Conservation (phyloP, 2,888 invertebrate species). For the Leptopilina syphax region DNA sequence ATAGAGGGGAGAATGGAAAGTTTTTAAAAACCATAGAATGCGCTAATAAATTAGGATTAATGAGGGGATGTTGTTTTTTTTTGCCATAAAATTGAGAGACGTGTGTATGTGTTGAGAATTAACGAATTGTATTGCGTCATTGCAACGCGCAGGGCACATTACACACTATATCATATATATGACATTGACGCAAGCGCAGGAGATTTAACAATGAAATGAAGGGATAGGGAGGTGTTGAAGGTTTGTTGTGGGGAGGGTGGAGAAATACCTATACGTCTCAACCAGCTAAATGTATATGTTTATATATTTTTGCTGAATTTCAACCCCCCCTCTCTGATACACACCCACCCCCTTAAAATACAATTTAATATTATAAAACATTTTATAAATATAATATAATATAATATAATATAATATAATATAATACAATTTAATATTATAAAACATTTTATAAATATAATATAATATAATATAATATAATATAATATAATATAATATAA, state of each 20-base stretch:
- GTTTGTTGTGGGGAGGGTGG: background rate
- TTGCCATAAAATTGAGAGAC: background rate
- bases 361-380: too few species aligned
- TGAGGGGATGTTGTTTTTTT: background rate
- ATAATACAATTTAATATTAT: too few species aligned
- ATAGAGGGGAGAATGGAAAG: background rate
- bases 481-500: too few species aligned
- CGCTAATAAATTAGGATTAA: too few species aligned
- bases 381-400: too few species aligned
- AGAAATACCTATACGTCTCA: background rate
- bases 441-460: too few species aligned
- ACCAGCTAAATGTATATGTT: too few species aligned
- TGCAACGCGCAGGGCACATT: constrained; percentile 1
- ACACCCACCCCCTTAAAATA: background rate
- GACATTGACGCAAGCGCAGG: constrained; percentile 7
- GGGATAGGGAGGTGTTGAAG: background rate
- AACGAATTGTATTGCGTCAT: background rate
- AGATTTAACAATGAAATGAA: background rate
- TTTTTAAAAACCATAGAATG: background rate
- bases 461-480: too few species aligned
- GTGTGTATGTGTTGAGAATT: background rate
- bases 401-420: too few species aligned
- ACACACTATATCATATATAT: background rate
- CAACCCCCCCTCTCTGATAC: background rate
- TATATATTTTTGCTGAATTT: constrained; percentile 20